Base-by-base conservation (phyloP, 2,113 vertebrate species). In the Hoplias malabaricus region DNA sequence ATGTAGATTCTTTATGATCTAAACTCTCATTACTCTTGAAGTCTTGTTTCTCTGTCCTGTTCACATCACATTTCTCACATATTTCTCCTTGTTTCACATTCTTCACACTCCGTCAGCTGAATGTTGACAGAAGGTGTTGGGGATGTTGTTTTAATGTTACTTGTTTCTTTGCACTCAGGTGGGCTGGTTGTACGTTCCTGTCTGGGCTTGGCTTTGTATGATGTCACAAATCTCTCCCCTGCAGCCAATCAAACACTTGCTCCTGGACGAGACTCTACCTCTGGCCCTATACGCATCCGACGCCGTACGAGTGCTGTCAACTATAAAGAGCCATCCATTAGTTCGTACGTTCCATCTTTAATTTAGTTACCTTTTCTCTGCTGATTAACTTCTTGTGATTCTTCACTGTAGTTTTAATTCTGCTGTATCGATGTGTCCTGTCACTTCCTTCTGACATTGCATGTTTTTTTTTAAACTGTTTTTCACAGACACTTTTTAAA, bases 261-360 rank as follows among this genome's bases (percentile, higher is more conserved):
- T 67, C 70, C 77, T 23, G 72, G 80, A 23, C 79, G 80, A 4
- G 84, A 86, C 65, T 79, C 82, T 76, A 75, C 69, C 0, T 73
- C 33, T 0, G 70, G 75, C 61, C 82, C 80, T 40, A 46, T 83
- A 36, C 90, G 89, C 67, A 95, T 89, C 77, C 91, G 96, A 0
- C 93, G 94, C 75, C 93, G 93, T 83, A 91, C 93, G 16, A 70
- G 87, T 78, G 40, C 21, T 0, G 89, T 96, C 42, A 92, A 70
- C 89, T 99, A 98, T 53, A 98, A 96, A 79, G 97, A 99, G 38
- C 98, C 97, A 10, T 92, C 88, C 0, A 75, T 96, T 38, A 48
- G 0, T 14, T 79, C 54, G 96, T 96, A 86, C 82, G 94, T 76
- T 23, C 19, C n/a, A 1, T 11, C n/a, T 7, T n/a, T 10, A 8